Evolutionary conservation across 2,888 invertebrate species (phyloP), one percentile per base, ranked within the genome.

Genomic region (Andrena dorsata): DNA sequence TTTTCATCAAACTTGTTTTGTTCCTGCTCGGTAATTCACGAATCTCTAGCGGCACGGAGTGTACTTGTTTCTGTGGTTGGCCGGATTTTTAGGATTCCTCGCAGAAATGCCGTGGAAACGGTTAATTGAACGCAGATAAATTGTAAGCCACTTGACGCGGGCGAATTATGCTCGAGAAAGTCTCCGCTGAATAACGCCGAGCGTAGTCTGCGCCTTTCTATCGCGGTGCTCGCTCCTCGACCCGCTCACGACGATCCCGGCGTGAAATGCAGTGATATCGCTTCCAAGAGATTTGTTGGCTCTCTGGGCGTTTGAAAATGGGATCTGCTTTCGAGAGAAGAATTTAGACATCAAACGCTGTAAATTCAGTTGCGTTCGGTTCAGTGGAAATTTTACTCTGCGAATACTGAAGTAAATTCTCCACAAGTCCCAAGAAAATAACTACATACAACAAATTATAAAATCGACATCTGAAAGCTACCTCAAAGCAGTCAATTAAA

Each of bases 161-260:
- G 10, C 63, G 76, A 79, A 76, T 76, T 75, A 79, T 69, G 68
- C 16, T 63, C 78, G 76, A 69, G 76, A 69, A 79, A 79, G 68
- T 76, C 53, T 26, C 16, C 28, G 65, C 23, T 28, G 41, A 41
- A 70, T 70, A 47, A 49, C 30, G 63, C 26, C 26, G 7, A n/a
- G 56, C 47, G 61, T 58, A 64, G 69, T 76, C 49, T 4, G 30
- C 26, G 68, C 78, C 78, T 79, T 79, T 79, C 76, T 76, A 76
- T 79, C 76, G 76, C 51, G 20, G 41, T 49, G 68, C 28, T 78
- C 66, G 58, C 63, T 76, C 58, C 56, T 23, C 68, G 10, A n/a
- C 28, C n/a, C 76, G 63, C 47, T 51, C 16, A n/a, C 49, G 35
- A 61, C 76, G 61, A 61, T 47, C 76, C 32, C 6, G 23, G 70